A percentile compares a stretch with the other conserved stretches of the same genome.
phyloP scores from a whole-genome alignment of 2,113 vertebrate genomes.

The Ceyx cyanopectus region DNA sequence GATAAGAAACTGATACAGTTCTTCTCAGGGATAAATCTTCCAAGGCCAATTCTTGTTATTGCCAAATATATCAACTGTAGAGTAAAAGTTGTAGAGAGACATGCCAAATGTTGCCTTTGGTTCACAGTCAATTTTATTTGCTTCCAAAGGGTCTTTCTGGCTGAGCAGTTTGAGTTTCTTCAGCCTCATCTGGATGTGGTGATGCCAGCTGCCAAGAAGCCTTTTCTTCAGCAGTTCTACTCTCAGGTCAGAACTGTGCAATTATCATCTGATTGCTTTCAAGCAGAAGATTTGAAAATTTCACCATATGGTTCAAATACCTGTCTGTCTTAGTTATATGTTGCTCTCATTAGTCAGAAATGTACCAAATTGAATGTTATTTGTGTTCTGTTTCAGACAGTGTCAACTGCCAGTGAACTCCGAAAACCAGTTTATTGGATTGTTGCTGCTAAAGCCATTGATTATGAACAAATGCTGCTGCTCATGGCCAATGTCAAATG shows the following conservation, averaged over 20 bases:
- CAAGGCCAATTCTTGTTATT: background rate
- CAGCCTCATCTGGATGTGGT: slow-evolving; percentile 95
- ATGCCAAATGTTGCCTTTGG: background rate
- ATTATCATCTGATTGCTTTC: background rate
- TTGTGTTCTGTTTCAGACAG: slow-evolving; percentile 84
- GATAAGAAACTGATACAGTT: accelerated
- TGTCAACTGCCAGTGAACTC: slow-evolving; percentile 95
- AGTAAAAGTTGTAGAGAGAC: background rate
- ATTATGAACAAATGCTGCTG: slow-evolving; percentile 96
- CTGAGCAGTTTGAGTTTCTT: slow-evolving; percentile 96
- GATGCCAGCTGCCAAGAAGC: slow-evolving; percentile 98
- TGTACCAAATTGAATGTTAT: background rate
- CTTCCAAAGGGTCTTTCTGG: slow-evolving; percentile 90
- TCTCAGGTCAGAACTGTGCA: slow-evolving; percentile 86
- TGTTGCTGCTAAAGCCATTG: slow-evolving; percentile 97
- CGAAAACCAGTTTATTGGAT: slow-evolving; percentile 99
- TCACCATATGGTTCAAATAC: background rate
- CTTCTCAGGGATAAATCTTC: background rate
- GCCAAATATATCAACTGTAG: background rate
- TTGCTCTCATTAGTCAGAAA: background rate
- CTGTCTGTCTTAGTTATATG: background rate
- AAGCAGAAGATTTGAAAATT: background rate
- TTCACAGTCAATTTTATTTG: slow-evolving; percentile 43
- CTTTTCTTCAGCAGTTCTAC: slow-evolving; percentile 98
- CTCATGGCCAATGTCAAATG: slow-evolving; percentile 97